Conservation (phyloP, 1,140 invertebrate genomes). For the Mizuhopecten yessoensis region DNA sequence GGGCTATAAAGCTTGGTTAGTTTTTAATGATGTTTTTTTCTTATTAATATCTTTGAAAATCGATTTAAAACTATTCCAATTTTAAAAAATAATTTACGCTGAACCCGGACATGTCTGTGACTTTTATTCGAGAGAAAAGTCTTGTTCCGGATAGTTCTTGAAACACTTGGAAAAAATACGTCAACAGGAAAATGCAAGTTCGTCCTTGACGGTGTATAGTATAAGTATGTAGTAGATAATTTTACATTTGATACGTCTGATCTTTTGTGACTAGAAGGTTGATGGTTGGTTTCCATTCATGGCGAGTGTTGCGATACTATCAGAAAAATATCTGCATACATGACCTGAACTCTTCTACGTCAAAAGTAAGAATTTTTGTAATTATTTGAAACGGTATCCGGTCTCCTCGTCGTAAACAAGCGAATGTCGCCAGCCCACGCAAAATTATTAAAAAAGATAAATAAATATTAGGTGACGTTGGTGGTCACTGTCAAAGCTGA, state of each 20-base stretch:
- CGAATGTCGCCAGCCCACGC: not conserved
- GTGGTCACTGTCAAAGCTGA: constrained; percentile 4
- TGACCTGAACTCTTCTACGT: constrained; percentile 2
- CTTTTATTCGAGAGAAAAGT: not conserved
- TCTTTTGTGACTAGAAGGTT: not conserved
- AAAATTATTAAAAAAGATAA: not conserved
- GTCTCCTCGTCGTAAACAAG: not conserved
- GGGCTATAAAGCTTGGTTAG: not conserved
- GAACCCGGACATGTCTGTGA: not conserved
- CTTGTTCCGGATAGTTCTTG: not conserved
- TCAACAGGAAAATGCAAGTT: not conserved
- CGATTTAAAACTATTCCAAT: no score
- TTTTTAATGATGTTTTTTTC: not conserved
- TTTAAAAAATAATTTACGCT: not conserved
- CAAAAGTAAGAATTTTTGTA: not conserved
- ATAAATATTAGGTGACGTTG: not conserved
- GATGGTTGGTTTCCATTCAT: not conserved
- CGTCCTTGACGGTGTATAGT: not conserved
- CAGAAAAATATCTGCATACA: not conserved
- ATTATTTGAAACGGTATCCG: not conserved
- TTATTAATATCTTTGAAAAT: not conserved
- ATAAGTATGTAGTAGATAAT: not conserved
- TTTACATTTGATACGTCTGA: not conserved
- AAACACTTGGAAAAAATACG: not conserved
- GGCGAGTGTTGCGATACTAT: not conserved